A percentile compares a stretch with the other conserved stretches of the same genome.
These are phyloP conservation scores for Synchiropus splendidus DNA, from an alignment of 2,113 vertebrate genomes.

Conservation along the genomic window DNA sequence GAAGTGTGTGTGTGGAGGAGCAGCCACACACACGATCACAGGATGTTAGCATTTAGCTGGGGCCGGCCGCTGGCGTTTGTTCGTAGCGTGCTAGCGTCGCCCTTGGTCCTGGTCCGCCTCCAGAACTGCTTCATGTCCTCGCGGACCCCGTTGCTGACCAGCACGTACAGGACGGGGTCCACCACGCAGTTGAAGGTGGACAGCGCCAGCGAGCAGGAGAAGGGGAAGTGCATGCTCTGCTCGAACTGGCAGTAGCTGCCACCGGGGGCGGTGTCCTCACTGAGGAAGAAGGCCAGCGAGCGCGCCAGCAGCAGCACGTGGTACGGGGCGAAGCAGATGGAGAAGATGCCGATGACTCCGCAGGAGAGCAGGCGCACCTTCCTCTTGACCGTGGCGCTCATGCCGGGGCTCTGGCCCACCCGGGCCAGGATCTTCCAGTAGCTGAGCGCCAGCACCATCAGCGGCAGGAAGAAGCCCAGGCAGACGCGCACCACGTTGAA, in stretches of 20 bases:
- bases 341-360: conserved; percentile 68
- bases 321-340: conserved; percentile 70
- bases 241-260: conserved; percentile 59
- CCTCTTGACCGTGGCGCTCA: conserved; percentile 49
- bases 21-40: conserved; percentile 18
- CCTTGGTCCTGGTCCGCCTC: not conserved
- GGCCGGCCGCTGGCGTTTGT: not conserved
- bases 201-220: conserved; percentile 58
- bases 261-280: fast-evolving
- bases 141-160: conserved; percentile 60
- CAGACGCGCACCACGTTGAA: conserved; percentile 62
- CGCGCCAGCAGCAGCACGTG: conserved; percentile 62
- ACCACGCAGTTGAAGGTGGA: conserved; percentile 69
- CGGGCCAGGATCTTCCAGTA: conserved; percentile 62
- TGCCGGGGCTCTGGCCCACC: conserved; percentile 55
- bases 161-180: conserved; percentile 69
- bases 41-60: conserved; percentile 15
- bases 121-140: conserved; percentile 47
- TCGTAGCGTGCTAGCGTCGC: conserved; percentile 1
- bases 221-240: conserved; percentile 41
- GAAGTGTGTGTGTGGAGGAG: too few relatives aligned
- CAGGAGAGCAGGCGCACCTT: conserved; percentile 66
- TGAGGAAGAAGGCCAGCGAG: conserved; percentile 44
- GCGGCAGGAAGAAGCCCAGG: conserved; percentile 57
- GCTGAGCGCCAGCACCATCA: conserved; percentile 55